Evolutionary conservation across 2,888 invertebrate species (phyloP), one percentile per base, ranked within the genome.

Genomic region (Orthosia gracilis): DNA sequence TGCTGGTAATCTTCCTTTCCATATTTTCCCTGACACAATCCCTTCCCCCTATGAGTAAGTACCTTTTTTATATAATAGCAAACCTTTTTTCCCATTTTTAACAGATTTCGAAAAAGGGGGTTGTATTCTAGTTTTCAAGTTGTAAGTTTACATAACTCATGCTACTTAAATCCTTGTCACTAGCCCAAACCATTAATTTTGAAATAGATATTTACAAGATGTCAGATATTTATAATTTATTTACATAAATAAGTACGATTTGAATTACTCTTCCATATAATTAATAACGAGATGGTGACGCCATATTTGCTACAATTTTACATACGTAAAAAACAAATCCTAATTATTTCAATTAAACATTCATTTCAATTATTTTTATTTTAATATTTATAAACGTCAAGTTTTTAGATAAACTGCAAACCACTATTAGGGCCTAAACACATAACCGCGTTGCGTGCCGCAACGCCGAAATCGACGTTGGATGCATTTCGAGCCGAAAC

Each of bases 191-290:
- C n/a, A 15, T 62, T 40, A 66, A 69, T 66, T 75, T 84, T 57
- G 59, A 76, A 71, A 75, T 69, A 79, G 23, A 75, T 80, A 84
- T 83, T 76, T 86, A 84, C 76, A 84, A 78, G 58, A 78, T 71
- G 69, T 71, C 68, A 58, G 54, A 57, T 84, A 69, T 63, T 57
- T 66, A 83, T 57, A 72, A 72, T 74, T 80, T 79, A 77, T 74
- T 77, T 79, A 77, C 71, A 71, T 77, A 75, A 75, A 85, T 80
- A 69, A 73, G 26, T 54, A 71, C 77, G 65, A 72, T 65, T 73
- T 72, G 31, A 70, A 70, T 76, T 72, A 78, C 50, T 74, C 18
- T 69, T 74, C 11, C 57, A 57, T 21, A 17, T 55, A 68, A 58
- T 61, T 58, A 73, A 59, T 59, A 62, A 65, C 49, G 65, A 57